Base-by-base conservation (phyloP, 2,888 invertebrate genomes). In the Hyles lineata region DNA sequence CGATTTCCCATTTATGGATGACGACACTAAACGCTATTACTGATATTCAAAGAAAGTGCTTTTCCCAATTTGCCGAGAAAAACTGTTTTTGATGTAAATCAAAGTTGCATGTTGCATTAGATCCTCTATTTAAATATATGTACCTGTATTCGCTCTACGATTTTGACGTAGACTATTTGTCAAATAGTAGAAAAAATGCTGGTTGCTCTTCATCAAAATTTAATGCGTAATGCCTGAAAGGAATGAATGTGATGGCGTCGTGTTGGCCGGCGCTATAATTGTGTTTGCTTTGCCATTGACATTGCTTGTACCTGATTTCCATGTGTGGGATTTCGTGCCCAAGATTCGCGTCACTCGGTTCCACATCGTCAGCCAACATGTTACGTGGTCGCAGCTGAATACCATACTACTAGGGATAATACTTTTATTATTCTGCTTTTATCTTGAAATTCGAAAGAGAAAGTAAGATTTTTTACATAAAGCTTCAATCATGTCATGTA, bases 221-320 rank as follows among this genome's bases (percentile, higher is more conserved):
- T 50, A 15, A 23, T 43, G 17, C 43, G 67, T 67, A 67, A 92
- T 90, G 92, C 75, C 87, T 82, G 78, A 81, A 23, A 80, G 70
- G 50, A 78, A 74, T 70, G 86, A 87, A 67, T 85, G 77, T 50
- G 88, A 89, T 73, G 74, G 74, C 55, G 75, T 80, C 29, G 80
- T 83, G 75, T 77, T 85, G 52, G 55, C 82, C 60, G 83, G 83
- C 25, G 75, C 84, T 15, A 9, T 90, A 6, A 76, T 90, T 55
- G 93, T 89, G 23, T 94, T 94, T 74, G 83, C 85, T 1, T 77
- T 94, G 67, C 94, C 94, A 0, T 73, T 94, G 35, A 91, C 92
- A 0, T 78, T 93, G 32, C 83, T 94, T 19, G 76, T 92, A 15
- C 93, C 93, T 1, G 85, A 82, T 19, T 93, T 94, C 78, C 90